phyloP scores from a whole-genome alignment of 2,113 vertebrate genomes.

The Ailuropoda melanoleuca region DNA sequence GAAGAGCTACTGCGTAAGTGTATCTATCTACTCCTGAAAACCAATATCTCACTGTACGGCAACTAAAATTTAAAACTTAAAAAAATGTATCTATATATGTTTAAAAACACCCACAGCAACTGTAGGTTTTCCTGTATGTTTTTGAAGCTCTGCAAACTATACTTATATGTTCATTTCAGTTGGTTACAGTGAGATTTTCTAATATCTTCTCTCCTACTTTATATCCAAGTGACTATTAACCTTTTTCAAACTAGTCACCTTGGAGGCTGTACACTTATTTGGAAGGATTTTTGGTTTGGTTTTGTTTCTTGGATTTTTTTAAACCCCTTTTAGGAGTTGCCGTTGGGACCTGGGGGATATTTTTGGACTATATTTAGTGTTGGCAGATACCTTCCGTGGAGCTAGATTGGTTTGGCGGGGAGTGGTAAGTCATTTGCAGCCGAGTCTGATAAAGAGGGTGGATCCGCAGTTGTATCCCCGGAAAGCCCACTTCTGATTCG shows the following conservation, averaged over 20 bases:
- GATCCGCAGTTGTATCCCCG: not conserved
- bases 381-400: not conserved
- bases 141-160: conserved; percentile 39
- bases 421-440: not conserved
- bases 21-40: conserved; percentile 43
- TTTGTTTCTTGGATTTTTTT: not conserved
- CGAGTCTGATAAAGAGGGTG: not conserved
- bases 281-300: not conserved
- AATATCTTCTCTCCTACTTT: not conserved
- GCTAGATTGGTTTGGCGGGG: not conserved
- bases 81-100: no score
- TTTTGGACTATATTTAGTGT: not conserved
- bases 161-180: conserved; percentile 26
- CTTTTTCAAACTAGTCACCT: conserved; percentile 16
- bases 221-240: not conserved
- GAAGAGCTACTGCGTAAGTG: conserved; percentile 98
- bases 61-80: not conserved
- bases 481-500: not conserved
- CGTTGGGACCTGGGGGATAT: not conserved
- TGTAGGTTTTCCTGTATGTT: conserved; percentile 24
- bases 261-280: not conserved
- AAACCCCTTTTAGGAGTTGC: not conserved
- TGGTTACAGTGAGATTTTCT: not conserved
- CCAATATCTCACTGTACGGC: not conserved
- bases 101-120: not conserved